Evolutionary conservation across 1,140 invertebrate genomes (phyloP), one percentile per base, ranked within the genome.

Genomic region (Bemisia tabaci): DNA sequence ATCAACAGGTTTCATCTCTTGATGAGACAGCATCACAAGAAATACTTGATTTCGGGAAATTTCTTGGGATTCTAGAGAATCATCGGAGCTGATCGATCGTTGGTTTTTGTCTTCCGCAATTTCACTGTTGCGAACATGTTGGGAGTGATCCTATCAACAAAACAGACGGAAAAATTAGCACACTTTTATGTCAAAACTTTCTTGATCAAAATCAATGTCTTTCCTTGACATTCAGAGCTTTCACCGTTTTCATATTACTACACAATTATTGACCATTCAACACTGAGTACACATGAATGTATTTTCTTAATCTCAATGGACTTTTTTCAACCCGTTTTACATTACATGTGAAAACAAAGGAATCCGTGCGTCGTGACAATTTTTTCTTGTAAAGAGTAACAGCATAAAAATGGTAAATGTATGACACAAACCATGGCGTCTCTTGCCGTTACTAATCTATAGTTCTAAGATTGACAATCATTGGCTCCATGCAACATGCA

Each of bases 101-200:
- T 90, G 75, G 88, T 91, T 79, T 89, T 85, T 67, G 88, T 88
- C 81, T 92, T 92, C 73, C 88, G 83, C 73, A 90, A 83, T 80
- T 91, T 92, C 72, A 92, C 89, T 64, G 89, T 91, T 60, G 88
- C 88, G 75, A 91, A 91, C 75, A 88, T 85, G 74, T 89, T 90
- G 71, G 84, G 84, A 80, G 88, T 91, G 84, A 62, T 59, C 27
- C 24, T 23, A 0, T 59, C 22, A 67, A 33, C 17, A 2, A 12
- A 24, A 26, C n/a, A 11, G 2, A 27, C 23, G 25, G 58, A 64
- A 58, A 60, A 23, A 60, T 2, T 26, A 60, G 25, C 5, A 59
- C 2, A 2, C 17, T 48, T 48, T 25, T 39, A 2, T 11, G 12
- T 64, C 58, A 9, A 2, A 64, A 21, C 59, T 22, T 22, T 63